phyloP scores from a whole-genome alignment of 2,888 invertebrate species.

The Andrena trimmerana region DNA sequence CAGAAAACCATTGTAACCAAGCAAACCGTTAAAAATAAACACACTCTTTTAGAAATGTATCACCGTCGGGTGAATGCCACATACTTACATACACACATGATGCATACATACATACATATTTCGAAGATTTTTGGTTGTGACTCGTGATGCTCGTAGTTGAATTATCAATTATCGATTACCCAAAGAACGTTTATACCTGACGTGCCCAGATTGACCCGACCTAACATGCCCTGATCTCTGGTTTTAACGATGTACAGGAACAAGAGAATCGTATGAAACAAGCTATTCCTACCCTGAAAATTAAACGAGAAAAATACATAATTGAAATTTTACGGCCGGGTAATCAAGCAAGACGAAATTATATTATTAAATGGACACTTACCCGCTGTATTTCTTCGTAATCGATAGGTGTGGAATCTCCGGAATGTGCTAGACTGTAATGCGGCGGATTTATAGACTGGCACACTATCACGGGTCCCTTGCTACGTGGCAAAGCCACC shows the following conservation, averaged over 20 bases:
- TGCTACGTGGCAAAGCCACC: slow-evolving; percentile 85
- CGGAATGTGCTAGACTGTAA: slow-evolving; percentile 88
- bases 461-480: slow-evolving; percentile 88
- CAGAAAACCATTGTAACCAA: too few relatives aligned
- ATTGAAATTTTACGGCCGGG: not conserved
- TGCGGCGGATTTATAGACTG: slow-evolving; percentile 90
- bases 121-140: too few relatives aligned
- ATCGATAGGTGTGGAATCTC: slow-evolving; percentile 84
- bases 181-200: slow-evolving; percentile 94
- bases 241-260: slow-evolving; percentile 92
- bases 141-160: too few relatives aligned
- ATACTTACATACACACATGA: too few relatives aligned
- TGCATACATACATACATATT: too few relatives aligned
- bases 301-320: slow-evolving; percentile 74
- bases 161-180: slow-evolving; percentile 87
- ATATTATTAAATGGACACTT: slow-evolving; percentile 38
- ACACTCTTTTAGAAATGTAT: too few relatives aligned
- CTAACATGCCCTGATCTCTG: slow-evolving; percentile 91
- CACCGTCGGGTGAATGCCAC: too few relatives aligned
- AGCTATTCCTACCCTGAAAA: slow-evolving; percentile 92
- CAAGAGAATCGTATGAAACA: slow-evolving; percentile 94
- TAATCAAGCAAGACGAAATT: not conserved
- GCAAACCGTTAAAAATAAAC: too few relatives aligned
- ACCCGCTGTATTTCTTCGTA: slow-evolving; percentile 90
- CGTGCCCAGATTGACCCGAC: slow-evolving; percentile 91